These are phyloP conservation scores for Propsilocerus akamusi DNA, from an alignment of 1,140 invertebrate species.

Conservation along the genomic window DNA sequence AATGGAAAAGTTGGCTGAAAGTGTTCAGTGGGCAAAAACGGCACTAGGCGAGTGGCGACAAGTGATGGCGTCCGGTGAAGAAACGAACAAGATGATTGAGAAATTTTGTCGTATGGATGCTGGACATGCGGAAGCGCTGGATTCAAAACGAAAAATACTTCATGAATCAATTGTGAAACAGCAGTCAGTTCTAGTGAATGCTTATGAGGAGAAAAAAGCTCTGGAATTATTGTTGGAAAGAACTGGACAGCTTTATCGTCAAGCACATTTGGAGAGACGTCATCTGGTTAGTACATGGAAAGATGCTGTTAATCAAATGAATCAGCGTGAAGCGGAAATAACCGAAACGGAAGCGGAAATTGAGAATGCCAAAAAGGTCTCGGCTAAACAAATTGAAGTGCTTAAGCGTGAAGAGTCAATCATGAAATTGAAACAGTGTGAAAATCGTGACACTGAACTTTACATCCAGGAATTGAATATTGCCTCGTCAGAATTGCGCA, in stretches of 20 bases:
- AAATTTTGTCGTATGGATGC: constrained; percentile 36
- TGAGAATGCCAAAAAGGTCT: background rate
- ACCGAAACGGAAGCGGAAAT: constrained; percentile 12
- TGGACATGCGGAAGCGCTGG: constrained; percentile 28
- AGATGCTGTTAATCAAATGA: constrained; percentile 19
- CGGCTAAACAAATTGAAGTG: background rate
- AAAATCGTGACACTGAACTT: background rate
- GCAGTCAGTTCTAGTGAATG: constrained; percentile 12
- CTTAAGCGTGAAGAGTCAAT: background rate
- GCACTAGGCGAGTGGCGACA: constrained; percentile 35
- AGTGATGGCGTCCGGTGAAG: constrained; percentile 31
- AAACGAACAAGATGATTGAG: constrained; percentile 33
- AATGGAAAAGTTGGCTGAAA: constrained; percentile 29
- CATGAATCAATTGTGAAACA: constrained; percentile 19
- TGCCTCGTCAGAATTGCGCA: background rate
- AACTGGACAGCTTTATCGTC: constrained; percentile 16
- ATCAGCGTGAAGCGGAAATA: constrained; percentile 18
- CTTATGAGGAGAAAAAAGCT: constrained; percentile 20
- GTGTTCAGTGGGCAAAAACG: constrained; percentile 33
- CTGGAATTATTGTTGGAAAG: constrained; percentile 20
- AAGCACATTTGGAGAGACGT: constrained; percentile 17
- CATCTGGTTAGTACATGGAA: constrained; percentile 23
- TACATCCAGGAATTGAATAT: background rate
- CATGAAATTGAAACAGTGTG: background rate
- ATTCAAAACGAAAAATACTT: constrained; percentile 22